Conservation (phyloP, 2,113 vertebrate genomes). For the Porphyrio hochstetteri region DNA sequence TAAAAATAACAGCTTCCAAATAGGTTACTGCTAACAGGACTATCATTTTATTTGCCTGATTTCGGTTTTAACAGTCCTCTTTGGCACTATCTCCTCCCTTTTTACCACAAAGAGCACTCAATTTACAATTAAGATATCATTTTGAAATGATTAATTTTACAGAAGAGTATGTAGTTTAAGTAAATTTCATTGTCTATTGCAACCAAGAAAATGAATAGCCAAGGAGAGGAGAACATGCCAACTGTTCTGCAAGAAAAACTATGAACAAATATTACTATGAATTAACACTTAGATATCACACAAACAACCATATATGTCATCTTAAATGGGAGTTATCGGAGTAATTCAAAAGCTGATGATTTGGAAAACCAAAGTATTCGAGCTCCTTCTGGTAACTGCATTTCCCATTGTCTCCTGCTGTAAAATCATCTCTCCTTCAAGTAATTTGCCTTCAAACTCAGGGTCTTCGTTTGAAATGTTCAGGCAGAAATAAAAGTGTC, state of each 20-base stretch:
- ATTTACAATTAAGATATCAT: constrained; percentile 32
- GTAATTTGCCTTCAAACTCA: constrained; percentile 15
- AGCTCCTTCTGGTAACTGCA: constrained; percentile 39
- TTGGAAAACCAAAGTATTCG: constrained; percentile 55
- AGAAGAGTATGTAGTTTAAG: constrained; percentile 33
- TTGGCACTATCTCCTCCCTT: not conserved
- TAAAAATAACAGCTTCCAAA: not conserved
- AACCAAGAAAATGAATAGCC: constrained; percentile 40
- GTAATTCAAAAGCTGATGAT: constrained; percentile 61
- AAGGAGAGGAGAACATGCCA: constrained; percentile 44
- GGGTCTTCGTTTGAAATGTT: constrained; percentile 6
- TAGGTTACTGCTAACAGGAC: not conserved
- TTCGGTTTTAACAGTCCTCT: not conserved
- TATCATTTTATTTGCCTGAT: not conserved
- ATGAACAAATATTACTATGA: constrained; percentile 40
- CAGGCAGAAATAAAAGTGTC: constrained; percentile 4
- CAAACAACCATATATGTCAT: constrained; percentile 43
- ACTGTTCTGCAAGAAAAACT: constrained; percentile 34
- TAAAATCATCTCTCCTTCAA: constrained; percentile 29
- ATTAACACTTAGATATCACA: constrained; percentile 56
- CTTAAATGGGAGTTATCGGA: constrained; percentile 55
- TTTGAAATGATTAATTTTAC: constrained; percentile 44
- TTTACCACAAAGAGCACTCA: not conserved
- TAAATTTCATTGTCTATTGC: constrained; percentile 43
- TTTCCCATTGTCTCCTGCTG: not conserved